Base-by-base conservation (phyloP, 2,888 invertebrate genomes). In the Drosophila anomalata region DNA sequence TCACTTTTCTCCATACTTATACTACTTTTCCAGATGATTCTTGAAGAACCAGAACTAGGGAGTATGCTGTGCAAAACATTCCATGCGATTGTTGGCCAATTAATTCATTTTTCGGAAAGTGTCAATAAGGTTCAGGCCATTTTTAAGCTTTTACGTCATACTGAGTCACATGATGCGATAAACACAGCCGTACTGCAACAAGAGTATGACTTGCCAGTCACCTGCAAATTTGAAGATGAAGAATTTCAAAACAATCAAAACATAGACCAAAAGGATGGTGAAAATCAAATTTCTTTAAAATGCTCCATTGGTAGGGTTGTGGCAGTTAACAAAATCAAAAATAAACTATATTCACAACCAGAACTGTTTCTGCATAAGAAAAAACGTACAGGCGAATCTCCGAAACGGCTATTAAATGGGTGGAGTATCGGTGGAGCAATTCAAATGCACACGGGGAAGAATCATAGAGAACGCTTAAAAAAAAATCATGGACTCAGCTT, bases 61-160 rank as follows among this genome's bases (percentile, higher is more conserved):
- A 67, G 61, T 9, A 51, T 75, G 75, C 31, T 81, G n/a, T 84
- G 85, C 24, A 51, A 33, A 6, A 66, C 79, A 6, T 84, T 81
- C 42, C 56, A 71, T 36, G n/a, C 48, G 3, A 22, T 66, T 4
- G 44, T 81, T 33, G 12, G 33, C 33, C 12, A 33, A 33, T 33
- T 33, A 33, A 33, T 33, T 11, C 31, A 51, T 22, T 81, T 78
- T 24, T 14, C 55, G 2, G 77, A 80, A 1, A 73, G 48, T 52
- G 71, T 81, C 1, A 77, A 67, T 29, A 84, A 78, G 5, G 80
- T 80, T 1, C 80, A 81, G 48, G 71, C 81, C 14, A 67, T 84
- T 14, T 84, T 84, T 17, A 84, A 81, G 52, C 55, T 84, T 1
- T 29, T 81, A 50, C 76, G 80, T 6, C 78, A 80, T 52, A 62